phyloP scores from a whole-genome alignment of 1,140 invertebrate species.

The Pissodes strobi region DNA sequence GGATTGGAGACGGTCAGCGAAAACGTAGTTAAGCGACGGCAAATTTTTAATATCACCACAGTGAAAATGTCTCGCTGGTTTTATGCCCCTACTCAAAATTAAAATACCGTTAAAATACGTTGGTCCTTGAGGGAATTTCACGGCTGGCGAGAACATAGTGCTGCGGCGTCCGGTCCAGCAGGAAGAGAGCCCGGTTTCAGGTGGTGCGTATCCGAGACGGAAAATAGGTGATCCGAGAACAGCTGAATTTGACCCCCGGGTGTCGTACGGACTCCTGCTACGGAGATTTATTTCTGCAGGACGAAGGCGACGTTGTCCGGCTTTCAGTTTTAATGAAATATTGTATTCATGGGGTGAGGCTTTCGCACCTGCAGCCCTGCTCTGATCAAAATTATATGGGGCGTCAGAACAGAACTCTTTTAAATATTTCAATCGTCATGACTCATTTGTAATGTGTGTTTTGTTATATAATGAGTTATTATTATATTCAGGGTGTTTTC shows the following conservation, averaged over 20 bases:
- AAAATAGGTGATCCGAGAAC: constrained; percentile 47
- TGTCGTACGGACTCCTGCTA: constrained; percentile 46
- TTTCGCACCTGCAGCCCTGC: constrained; percentile 13
- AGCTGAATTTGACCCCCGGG: constrained; percentile 53
- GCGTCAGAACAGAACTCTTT: neutral
- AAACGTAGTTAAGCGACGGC: too few species aligned
- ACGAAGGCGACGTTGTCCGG: constrained; percentile 38
- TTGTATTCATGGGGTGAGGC: constrained; percentile 54
- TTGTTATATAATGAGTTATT: too few species aligned
- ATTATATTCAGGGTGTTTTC: too few species aligned
- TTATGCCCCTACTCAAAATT: neutral
- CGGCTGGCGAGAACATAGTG: constrained; percentile 25
- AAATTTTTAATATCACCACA: neutral
- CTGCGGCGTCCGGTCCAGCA: constrained; percentile 32
- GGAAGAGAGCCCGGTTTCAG: constrained; percentile 21
- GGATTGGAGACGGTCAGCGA: too few species aligned
- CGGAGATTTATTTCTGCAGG: constrained; percentile 54
- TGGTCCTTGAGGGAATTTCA: constrained; percentile 29
- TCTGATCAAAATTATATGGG: constrained; percentile 7
- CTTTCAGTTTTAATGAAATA: constrained; percentile 54
- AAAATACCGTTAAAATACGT: constrained; percentile 32
- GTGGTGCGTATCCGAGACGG: constrained; percentile 33
- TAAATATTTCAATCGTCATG: neutral
- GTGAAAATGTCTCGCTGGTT: neutral
- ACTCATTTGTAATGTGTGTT: too few species aligned